Evolutionary conservation across 2,888 invertebrate genomes (phyloP).

Genomic region (Ctena decussata): DNA sequence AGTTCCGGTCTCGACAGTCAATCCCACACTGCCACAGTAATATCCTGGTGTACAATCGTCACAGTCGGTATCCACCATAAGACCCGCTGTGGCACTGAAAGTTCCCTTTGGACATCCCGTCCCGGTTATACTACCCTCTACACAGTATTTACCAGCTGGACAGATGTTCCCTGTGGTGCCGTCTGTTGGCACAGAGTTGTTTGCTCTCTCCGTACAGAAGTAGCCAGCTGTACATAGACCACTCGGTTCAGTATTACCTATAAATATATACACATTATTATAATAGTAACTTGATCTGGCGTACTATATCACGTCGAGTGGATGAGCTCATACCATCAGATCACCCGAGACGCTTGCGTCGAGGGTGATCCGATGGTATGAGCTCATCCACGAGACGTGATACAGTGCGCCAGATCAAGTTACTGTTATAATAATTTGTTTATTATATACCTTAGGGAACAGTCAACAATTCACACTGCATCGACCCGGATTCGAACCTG

Average conservation of each 20-base stretch:
- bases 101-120: slow-evolving; percentile 81
- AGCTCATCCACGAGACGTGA: too few species aligned
- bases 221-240: slow-evolving; percentile 80
- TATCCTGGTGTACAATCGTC: slow-evolving; percentile 81
- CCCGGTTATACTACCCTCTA: slow-evolving; percentile 79
- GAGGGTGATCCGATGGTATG: too few species aligned
- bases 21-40: slow-evolving; percentile 82
- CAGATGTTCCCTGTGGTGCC: slow-evolving; percentile 82
- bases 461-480: too few species aligned
- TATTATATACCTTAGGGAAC: too few species aligned
- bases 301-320: too few species aligned
- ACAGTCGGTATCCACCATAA: slow-evolving; percentile 78
- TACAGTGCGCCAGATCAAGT: too few species aligned
- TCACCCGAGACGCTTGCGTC: too few species aligned
- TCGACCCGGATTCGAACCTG: too few species aligned
- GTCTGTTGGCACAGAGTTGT: slow-evolving; percentile 82
- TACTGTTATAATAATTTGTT: too few species aligned
- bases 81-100: slow-evolving; percentile 79
- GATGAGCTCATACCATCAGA: too few species aligned
- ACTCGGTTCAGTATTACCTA: slow-evolving; percentile 82
- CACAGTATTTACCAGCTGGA: slow-evolving; percentile 81
- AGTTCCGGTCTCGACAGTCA: slow-evolving; percentile 79
- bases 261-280: too few species aligned
- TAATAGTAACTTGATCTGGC: too few species aligned
- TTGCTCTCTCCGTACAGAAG: slow-evolving; percentile 81